Percentiles rank a stretch among this genome's conserved stretches.
Conservation (phyloP, 2,888 invertebrate genomes). For the Cheilosia impressa region DNA sequence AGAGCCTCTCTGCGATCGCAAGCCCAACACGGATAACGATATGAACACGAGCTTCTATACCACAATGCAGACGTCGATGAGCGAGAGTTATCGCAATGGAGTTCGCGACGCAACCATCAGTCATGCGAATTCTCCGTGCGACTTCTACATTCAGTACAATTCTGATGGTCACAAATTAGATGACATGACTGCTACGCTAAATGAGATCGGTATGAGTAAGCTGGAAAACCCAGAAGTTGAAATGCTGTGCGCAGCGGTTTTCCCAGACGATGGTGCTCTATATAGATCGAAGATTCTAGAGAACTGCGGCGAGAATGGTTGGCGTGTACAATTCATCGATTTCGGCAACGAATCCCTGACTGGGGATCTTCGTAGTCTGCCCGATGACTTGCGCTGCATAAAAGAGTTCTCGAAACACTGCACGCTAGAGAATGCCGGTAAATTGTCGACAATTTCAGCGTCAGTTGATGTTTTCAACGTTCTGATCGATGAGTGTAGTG, state of each 20-base stretch:
- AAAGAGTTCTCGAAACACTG: slow-evolving; percentile 86
- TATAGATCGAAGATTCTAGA: slow-evolving; percentile 94
- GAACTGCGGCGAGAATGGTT: slow-evolving; percentile 89
- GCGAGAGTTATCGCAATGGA: slow-evolving; percentile 72
- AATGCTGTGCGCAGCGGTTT: slow-evolving; percentile 90
- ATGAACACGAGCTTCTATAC: slow-evolving; percentile 76
- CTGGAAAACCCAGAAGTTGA: slow-evolving; percentile 77
- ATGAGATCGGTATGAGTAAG: slow-evolving; percentile 65
- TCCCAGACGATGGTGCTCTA: slow-evolving; percentile 92
- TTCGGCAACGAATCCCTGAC: slow-evolving; percentile 87
- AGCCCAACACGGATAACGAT: slow-evolving; percentile 75
- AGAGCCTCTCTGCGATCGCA: slow-evolving; percentile 84
- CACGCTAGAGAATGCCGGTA: slow-evolving; percentile 85
- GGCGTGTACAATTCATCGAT: slow-evolving; percentile 89
- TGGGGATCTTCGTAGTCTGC: slow-evolving; percentile 85
- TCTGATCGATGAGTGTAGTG: slow-evolving; percentile 79
- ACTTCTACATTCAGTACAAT: slow-evolving; percentile 91
- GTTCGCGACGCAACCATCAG: slow-evolving; percentile 86
- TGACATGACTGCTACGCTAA: slow-evolving; percentile 83
- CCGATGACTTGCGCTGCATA: slow-evolving; percentile 85
- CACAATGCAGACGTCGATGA: slow-evolving; percentile 75
- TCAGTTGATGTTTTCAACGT: slow-evolving; percentile 79
- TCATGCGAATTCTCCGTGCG: slow-evolving; percentile 88
- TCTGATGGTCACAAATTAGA: slow-evolving; percentile 85
- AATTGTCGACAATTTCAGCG: slow-evolving; percentile 81